A percentile compares a stretch with the other conserved stretches of the same genome.
Conservation (phyloP, 1,140 invertebrate species). For the Kradibia gibbosae region DNA sequence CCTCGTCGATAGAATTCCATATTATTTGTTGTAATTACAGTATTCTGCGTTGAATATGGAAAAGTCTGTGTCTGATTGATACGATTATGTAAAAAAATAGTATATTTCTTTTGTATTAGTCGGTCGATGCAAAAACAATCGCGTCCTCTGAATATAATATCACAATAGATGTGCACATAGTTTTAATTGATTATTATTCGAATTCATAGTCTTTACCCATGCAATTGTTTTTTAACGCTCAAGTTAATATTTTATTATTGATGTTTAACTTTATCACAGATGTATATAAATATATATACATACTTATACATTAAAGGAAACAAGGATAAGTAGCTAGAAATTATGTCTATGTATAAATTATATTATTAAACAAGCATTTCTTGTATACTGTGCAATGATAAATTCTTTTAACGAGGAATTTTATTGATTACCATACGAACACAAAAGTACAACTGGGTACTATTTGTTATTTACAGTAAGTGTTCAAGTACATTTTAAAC, state of each 20-base stretch:
- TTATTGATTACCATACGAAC: constrained; percentile 27
- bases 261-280: constrained; percentile 35
- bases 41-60: constrained; percentile 40
- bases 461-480: constrained; percentile 27
- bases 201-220: constrained; percentile 7
- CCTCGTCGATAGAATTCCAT: not conserved
- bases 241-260: constrained; percentile 45
- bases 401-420: constrained; percentile 12
- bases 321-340: not conserved
- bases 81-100: constrained; percentile 4
- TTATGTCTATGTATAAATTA: constrained; percentile 14
- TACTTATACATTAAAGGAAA: constrained; percentile 13
- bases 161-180: constrained; percentile 18
- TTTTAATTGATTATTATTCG: constrained; percentile 24
- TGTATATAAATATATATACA: constrained; percentile 6
- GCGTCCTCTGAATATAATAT: not conserved
- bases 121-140: constrained; percentile 40
- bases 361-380: constrained; percentile 5
- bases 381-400: constrained; percentile 34
- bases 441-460: not conserved
- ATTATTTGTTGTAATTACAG: constrained; percentile 45
- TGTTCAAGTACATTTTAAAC: not conserved
- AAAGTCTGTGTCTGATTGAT: not conserved
- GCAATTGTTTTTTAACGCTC: constrained; percentile 31
- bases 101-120: not conserved